phyloP scores from a whole-genome alignment of 2,888 invertebrate genomes.

The Phaonia tiefii region DNA sequence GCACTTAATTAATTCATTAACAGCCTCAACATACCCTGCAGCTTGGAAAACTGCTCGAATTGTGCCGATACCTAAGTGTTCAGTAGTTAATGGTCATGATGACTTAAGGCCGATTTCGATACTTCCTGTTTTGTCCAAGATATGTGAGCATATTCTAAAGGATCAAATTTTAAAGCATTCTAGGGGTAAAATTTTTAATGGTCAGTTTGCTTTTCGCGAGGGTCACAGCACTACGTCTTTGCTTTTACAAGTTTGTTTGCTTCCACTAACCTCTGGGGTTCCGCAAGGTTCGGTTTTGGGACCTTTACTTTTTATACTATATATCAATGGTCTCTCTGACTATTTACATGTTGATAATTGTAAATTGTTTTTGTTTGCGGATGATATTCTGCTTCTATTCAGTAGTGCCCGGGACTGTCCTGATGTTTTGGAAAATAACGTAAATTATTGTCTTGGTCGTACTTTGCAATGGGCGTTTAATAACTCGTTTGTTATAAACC shows the following conservation, averaged over 20 bases:
- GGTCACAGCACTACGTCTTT: too few relatives aligned
- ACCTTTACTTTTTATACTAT: background rate
- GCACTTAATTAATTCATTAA: background rate
- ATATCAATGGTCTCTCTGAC: background rate
- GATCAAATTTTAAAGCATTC: too few relatives aligned
- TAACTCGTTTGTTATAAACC: background rate
- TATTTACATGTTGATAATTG: background rate
- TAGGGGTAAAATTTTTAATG: background rate
- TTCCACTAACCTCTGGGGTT: background rate
- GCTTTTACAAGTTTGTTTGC: too few relatives aligned
- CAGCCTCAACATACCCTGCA: background rate
- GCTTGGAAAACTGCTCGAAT: background rate
- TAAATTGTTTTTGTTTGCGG: background rate
- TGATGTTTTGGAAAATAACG: background rate
- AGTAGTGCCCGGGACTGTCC: background rate
- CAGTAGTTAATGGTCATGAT: too few relatives aligned
- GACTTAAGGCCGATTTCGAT: background rate
- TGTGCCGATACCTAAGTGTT: too few relatives aligned
- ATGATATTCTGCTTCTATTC: background rate
- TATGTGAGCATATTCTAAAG: too few relatives aligned
- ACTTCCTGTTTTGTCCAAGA: too few relatives aligned
- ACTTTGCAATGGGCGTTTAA: background rate
- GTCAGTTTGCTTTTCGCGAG: background rate
- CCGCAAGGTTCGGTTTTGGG: constrained; percentile 4
- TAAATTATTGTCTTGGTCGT: background rate